phyloP scores from a whole-genome alignment of 2,888 invertebrate genomes.

The Lasioglossum leucozonium region DNA sequence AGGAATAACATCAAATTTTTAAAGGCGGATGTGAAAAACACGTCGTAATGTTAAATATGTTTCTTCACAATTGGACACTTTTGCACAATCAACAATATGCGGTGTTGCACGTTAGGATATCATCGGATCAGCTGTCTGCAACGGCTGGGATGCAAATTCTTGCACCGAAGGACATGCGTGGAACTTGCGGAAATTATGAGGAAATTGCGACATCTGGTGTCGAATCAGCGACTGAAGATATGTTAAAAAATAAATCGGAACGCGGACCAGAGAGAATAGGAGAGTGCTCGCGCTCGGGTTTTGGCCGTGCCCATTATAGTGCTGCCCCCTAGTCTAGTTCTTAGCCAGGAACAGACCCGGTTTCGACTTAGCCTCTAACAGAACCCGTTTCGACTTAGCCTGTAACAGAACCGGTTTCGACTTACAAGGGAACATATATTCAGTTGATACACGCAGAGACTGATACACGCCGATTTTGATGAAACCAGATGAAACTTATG shows the following conservation, averaged over 20 bases:
- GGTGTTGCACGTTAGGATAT: neutral
- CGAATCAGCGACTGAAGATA: neutral
- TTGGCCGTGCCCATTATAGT: too few relatives aligned
- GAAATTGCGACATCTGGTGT: conserved; percentile 6
- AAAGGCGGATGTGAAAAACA: conserved; percentile 1
- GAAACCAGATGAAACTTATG: too few relatives aligned
- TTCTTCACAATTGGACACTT: conserved; percentile 7
- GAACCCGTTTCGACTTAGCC: too few relatives aligned
- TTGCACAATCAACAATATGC: conserved; percentile 6
- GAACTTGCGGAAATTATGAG: neutral
- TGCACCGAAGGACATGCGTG: conserved; percentile 5
- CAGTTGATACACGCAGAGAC: too few relatives aligned
- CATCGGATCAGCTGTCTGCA: conserved; percentile 46
- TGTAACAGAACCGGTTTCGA: too few relatives aligned
- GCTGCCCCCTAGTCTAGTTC: too few relatives aligned
- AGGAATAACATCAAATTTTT: neutral
- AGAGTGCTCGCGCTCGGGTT: too few relatives aligned
- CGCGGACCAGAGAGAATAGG: too few relatives aligned
- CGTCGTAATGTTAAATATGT: neutral
- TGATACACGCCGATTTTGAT: too few relatives aligned
- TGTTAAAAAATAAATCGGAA: neutral
- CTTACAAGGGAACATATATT: too few relatives aligned
- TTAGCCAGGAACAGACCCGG: too few relatives aligned
- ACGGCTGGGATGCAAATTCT: conserved; percentile 19
- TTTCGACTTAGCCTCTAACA: too few relatives aligned